Conservation (phyloP, 1,140 invertebrate genomes). For the Nephila pilipes region DNA sequence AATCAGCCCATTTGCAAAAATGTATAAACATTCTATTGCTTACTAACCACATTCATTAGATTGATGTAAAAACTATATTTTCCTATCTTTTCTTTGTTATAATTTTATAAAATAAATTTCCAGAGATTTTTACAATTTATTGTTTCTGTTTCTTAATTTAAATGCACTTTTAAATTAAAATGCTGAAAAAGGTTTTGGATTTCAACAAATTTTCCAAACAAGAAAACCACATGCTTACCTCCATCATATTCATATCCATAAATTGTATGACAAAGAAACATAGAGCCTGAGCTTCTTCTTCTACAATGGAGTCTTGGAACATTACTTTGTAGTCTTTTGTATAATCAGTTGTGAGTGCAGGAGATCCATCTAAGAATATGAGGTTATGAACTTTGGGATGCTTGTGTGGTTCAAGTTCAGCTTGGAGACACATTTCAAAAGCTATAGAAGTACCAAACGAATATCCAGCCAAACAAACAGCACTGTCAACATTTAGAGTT, state of each 20-base stretch:
- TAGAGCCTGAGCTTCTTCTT: conserved; percentile 86
- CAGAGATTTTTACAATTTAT: no score
- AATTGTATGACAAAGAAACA: conserved; percentile 91
- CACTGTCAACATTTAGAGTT: conserved; percentile 89
- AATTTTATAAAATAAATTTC: no score
- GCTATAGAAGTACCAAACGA: conserved; percentile 96
- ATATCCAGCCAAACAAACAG: conserved; percentile 94
- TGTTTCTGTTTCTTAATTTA: no score
- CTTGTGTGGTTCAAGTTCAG: conserved; percentile 86
- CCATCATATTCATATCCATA: conserved; percentile 87
- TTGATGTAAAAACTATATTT: no score
- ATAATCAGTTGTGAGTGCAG: conserved; percentile 91
- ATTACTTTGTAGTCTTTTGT: conserved; percentile 85
- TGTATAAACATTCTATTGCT: no score
- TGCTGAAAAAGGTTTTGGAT: no score
- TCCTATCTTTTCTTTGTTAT: no score
- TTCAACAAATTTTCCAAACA: no score
- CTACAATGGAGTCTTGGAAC: conserved; percentile 53
- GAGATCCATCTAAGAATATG: conserved; percentile 93
- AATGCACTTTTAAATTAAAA: no score
- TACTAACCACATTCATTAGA: no score
- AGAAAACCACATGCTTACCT: conserved; percentile 82
- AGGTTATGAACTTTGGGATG: conserved; percentile 83
- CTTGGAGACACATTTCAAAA: conserved; percentile 93
- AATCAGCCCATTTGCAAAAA: no score